phyloP scores from a whole-genome alignment of 2,113 vertebrate genomes.

The Ceuthmochares aereus region DNA sequence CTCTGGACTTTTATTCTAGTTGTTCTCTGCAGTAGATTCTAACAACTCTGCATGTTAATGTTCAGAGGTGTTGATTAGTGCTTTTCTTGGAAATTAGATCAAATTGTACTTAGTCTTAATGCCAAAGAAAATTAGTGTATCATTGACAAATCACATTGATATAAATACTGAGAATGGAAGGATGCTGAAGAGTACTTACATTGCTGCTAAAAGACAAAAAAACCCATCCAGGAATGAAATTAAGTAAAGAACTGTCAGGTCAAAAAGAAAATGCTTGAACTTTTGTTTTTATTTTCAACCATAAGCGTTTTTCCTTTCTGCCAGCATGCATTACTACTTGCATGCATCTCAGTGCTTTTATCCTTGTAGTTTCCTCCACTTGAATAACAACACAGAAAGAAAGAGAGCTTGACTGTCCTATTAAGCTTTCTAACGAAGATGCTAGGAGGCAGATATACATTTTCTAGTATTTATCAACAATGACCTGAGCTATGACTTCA shows the following conservation, averaged over 20 bases:
- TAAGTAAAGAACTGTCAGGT: not conserved
- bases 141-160: not conserved
- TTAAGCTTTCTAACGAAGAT: not conserved
- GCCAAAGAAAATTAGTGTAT: not conserved
- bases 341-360: not conserved
- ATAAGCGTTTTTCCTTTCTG: not conserved
- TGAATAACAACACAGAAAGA: not conserved
- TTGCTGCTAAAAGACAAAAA: not conserved
- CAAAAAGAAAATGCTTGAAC: not conserved
- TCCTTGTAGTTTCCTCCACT: not conserved
- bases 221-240: not conserved
- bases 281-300: not conserved
- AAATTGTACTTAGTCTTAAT: not conserved
- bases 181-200: not conserved
- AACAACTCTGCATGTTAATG: not conserved
- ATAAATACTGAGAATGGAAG: not conserved
- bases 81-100: not conserved
- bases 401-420: not conserved
- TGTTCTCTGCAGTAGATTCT: not conserved
- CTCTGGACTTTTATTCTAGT: not conserved
- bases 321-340: not conserved
- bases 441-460: not conserved
- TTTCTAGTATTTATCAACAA: not conserved
- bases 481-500: not conserved
- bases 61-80: not conserved